A percentile compares a stretch with the other conserved stretches of the same genome.
These are phyloP conservation scores for Zoanthus sociatus DNA, from an alignment of 92 coral and sea anemone species.

Conservation along the genomic window DNA sequence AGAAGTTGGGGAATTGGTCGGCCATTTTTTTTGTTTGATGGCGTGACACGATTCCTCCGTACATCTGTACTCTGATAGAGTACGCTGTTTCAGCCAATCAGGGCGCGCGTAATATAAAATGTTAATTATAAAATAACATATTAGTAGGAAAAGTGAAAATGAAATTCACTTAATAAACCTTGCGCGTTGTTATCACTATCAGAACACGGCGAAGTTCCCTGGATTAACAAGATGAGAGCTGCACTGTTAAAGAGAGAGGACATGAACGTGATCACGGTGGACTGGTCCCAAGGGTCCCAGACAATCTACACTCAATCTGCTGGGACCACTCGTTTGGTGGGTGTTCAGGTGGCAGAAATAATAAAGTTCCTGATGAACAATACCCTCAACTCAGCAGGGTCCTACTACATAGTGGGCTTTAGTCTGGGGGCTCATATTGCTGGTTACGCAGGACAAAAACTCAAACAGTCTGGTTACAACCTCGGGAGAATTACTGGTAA, in stretches of 20 bases:
- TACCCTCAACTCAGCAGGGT: constrained; percentile 13
- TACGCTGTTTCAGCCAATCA: too few relatives aligned
- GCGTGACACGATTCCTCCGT: too few relatives aligned
- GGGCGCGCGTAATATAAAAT: too few relatives aligned
- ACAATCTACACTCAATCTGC: constrained; percentile 68
- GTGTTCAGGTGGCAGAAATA: constrained; percentile 79
- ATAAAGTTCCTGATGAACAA: constrained; percentile 50
- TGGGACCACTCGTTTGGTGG: constrained; percentile 79
- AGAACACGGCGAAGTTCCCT: constrained; percentile 65
- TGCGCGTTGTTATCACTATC: not conserved
- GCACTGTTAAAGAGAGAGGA: constrained; percentile 66
- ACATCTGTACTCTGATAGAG: too few relatives aligned
- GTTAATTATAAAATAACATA: too few relatives aligned
- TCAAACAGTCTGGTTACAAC: constrained; percentile 26
- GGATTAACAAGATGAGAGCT: constrained; percentile 74
- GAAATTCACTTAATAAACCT: too few relatives aligned
- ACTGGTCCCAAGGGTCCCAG: constrained; percentile 68
- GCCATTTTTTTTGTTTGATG: too few relatives aligned
- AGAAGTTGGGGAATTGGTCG: too few relatives aligned
- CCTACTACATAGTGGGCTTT: constrained; percentile 80
- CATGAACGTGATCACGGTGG: constrained; percentile 71
- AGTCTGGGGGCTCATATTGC: constrained; percentile 87
- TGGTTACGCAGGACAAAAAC: constrained; percentile 75
- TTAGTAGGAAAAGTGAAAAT: too few relatives aligned
- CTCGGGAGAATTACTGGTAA: constrained; percentile 85